Conservation (phyloP, 2,888 invertebrate genomes). For the Tromatobia lineatoria region DNA sequence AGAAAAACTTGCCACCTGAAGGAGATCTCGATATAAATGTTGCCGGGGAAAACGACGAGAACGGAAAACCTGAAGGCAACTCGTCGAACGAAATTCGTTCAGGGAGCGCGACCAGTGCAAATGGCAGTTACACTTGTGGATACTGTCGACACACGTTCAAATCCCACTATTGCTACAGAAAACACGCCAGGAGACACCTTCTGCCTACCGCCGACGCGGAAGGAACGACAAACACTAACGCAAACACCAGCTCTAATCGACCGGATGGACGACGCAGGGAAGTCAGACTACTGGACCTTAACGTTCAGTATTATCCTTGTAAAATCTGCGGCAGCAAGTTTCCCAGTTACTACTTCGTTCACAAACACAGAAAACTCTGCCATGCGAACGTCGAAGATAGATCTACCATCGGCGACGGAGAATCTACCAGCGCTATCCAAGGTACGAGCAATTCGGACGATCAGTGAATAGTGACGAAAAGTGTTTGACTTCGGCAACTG, state of each 20-base stretch:
- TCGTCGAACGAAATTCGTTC: slow-evolving; percentile 52
- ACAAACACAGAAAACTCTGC: slow-evolving; percentile 95
- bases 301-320: slow-evolving; percentile 96
- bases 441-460: slow-evolving; percentile 48
- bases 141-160: slow-evolving; percentile 93
- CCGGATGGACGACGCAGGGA: slow-evolving; percentile 86
- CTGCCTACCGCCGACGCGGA: slow-evolving; percentile 74
- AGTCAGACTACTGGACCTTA: slow-evolving; percentile 90
- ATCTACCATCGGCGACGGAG: slow-evolving; percentile 50
- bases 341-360: slow-evolving; percentile 97
- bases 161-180: slow-evolving; percentile 95
- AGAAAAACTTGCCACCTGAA: slow-evolving; percentile 52
- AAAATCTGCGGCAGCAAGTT: slow-evolving; percentile 97
- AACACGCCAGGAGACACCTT: slow-evolving; percentile 88
- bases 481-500: neutral
- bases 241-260: slow-evolving; percentile 56
- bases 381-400: slow-evolving; percentile 88
- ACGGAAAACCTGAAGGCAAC: slow-evolving; percentile 77
- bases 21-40: slow-evolving; percentile 68
- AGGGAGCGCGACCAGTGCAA: slow-evolving; percentile 80
- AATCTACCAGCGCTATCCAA: slow-evolving; percentile 52
- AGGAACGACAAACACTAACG: slow-evolving; percentile 52
- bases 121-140: slow-evolving; percentile 88
- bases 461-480: slow-evolving; percentile 7
- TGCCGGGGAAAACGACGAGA: slow-evolving; percentile 78